Evolutionary conservation across 1,140 invertebrate genomes (phyloP).

Genomic region (Leptinotarsa undecemlineata): DNA sequence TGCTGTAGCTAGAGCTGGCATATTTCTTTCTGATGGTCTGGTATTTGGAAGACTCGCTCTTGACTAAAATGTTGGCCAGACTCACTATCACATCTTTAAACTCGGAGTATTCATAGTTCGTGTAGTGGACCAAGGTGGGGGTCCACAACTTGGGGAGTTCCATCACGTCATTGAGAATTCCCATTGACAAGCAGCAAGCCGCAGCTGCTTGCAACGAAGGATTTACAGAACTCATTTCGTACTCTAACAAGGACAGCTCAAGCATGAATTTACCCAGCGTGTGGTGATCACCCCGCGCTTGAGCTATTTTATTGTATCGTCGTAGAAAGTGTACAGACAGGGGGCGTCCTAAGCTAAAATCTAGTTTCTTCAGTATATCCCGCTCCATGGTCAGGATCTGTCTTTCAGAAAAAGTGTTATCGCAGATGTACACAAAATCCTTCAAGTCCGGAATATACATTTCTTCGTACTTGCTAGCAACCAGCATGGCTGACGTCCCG

Average conservation of each 20-base stretch:
- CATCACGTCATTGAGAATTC: conserved; percentile 52
- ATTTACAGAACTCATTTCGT: conserved; percentile 76
- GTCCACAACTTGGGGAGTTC: conserved; percentile 56
- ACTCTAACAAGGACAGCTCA: conserved; percentile 83
- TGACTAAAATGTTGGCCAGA: conserved; percentile 55
- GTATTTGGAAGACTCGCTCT: conserved; percentile 56
- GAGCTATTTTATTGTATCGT: conserved; percentile 65
- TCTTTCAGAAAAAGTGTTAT: conserved; percentile 63
- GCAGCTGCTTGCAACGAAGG: conserved; percentile 83
- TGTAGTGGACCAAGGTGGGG: conserved; percentile 56
- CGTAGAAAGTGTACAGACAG: conserved; percentile 87
- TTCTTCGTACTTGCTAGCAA: conserved; percentile 96
- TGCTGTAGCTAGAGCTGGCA: conserved; percentile 54
- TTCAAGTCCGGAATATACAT: conserved; percentile 84
- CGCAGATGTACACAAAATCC: conserved; percentile 93
- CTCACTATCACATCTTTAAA: conserved; percentile 54
- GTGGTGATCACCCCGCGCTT: conserved; percentile 54
- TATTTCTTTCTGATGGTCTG: conserved; percentile 59
- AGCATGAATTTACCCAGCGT: conserved; percentile 88
- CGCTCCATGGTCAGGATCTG: conserved; percentile 72
- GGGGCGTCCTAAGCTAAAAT: conserved; percentile 84
- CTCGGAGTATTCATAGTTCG: conserved; percentile 56
- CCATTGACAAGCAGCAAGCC: conserved; percentile 69
- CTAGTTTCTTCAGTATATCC: conserved; percentile 72
- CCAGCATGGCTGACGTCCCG: conserved; percentile 87